These are phyloP conservation scores for Andrena fulva DNA, from an alignment of 2,888 invertebrate species.

Conservation along the genomic window DNA sequence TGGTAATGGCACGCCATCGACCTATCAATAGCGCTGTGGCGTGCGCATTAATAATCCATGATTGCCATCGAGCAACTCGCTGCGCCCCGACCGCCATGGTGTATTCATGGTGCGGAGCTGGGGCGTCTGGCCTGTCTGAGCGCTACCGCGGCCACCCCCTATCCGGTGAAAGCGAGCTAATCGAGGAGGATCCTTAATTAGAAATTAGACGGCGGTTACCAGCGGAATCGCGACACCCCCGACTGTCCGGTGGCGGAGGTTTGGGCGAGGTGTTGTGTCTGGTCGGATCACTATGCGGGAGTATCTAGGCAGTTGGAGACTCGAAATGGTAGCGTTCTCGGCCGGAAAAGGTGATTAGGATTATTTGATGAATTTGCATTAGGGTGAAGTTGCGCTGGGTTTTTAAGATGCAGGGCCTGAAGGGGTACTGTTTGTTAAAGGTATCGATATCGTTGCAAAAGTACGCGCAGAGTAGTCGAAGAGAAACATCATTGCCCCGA, in stretches of 20 bases:
- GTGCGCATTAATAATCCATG: conserved; percentile 77
- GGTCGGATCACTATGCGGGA: not conserved
- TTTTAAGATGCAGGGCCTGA: too few species aligned
- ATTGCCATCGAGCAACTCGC: conserved; percentile 68
- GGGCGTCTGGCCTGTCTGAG: conserved; percentile 39
- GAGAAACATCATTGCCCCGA: not conserved
- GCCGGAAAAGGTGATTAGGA: too few species aligned
- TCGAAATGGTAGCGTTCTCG: not conserved
- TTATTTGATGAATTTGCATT: too few species aligned
- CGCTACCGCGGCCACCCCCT: conserved; percentile 19
- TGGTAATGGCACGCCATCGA: conserved; percentile 75
- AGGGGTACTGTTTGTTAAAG: not conserved
- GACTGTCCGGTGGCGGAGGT: not conserved
- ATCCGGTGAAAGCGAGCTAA: conserved; percentile 54
- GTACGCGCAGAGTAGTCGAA: not conserved
- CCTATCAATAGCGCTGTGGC: conserved; percentile 76
- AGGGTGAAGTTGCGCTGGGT: too few species aligned
- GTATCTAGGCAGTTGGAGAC: not conserved
- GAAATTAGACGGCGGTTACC: conserved; percentile 54
- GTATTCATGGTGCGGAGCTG: conserved; percentile 53
- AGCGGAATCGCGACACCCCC: conserved; percentile 47
- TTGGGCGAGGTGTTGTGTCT: not conserved
- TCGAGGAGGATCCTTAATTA: conserved; percentile 60
- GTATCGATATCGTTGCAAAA: not conserved
- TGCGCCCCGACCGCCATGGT: conserved; percentile 52